phyloP scores from a whole-genome alignment of 2,888 invertebrate species.

The Phaedon cochleariae region DNA sequence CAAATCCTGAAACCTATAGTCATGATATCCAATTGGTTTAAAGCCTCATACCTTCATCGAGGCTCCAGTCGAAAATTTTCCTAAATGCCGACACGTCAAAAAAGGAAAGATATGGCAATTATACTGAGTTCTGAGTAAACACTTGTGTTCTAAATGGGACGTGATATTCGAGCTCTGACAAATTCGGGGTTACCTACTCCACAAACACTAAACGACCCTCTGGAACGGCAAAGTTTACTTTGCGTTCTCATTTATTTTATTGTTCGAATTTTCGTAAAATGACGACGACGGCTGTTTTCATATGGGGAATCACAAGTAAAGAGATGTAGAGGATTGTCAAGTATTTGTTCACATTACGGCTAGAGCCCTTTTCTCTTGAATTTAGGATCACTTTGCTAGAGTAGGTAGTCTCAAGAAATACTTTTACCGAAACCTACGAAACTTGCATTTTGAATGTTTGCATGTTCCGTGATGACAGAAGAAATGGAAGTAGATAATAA shows the following conservation, averaged over 20 bases:
- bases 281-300: conserved; percentile 19
- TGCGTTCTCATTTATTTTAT: conserved; percentile 41
- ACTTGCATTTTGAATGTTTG: background rate
- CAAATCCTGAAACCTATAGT: no score
- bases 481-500: no score
- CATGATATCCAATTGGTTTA: no score
- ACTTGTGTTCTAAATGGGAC: conserved; percentile 50
- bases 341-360: background rate
- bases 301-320: background rate
- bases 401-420: background rate
- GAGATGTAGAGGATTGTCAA: background rate
- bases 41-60: no score
- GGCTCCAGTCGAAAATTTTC: background rate
- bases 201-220: conserved; percentile 46
- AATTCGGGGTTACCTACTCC: conserved; percentile 54
- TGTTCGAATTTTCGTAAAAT: conserved; percentile 32
- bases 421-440: background rate
- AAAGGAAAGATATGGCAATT: conserved; percentile 49
- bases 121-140: conserved; percentile 53
- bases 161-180: conserved; percentile 52
- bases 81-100: conserved; percentile 20
- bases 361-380: background rate
- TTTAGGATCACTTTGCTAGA: background rate
- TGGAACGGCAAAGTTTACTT: conserved; percentile 41
- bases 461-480: background rate